A percentile compares a stretch with the other conserved stretches of the same genome.
These are phyloP conservation scores for Tethya wilhelma DNA, from an alignment of 37 sponge, comb jelly and placozoan species.

Conservation along the genomic window DNA sequence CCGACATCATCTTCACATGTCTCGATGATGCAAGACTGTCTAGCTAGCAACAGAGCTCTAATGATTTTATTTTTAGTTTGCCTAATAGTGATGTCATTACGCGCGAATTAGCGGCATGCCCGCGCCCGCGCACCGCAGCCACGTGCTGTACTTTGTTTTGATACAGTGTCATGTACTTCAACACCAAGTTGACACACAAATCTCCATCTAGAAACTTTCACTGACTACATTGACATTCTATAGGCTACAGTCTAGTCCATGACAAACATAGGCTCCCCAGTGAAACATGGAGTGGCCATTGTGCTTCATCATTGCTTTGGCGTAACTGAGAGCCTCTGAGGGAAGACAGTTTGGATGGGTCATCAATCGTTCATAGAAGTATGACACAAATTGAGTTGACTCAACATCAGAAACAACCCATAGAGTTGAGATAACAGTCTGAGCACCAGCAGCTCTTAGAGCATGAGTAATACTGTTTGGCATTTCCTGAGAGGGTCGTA, in stretches of 20 bases:
- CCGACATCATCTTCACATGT: too few relatives aligned
- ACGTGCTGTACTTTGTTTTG: too few relatives aligned
- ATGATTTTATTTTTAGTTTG: too few relatives aligned
- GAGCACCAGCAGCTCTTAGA: slow-evolving; percentile 13
- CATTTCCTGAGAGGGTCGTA: slow-evolving; percentile 11
- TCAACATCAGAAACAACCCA: slow-evolving; percentile 2
- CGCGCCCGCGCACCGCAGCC: too few relatives aligned
- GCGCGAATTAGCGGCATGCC: too few relatives aligned
- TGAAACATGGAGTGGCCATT: slow-evolving; percentile 21
- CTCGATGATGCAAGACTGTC: too few relatives aligned
- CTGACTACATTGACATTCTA: too few relatives aligned
- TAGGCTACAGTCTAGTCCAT: slow-evolving; percentile 16
- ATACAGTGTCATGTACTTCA: too few relatives aligned
- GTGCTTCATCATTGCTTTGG: slow-evolving; percentile 21
- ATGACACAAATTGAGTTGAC: neutral
- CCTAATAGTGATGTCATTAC: too few relatives aligned
- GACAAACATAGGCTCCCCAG: slow-evolving; percentile 24
- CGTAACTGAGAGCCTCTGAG: slow-evolving; percentile 14
- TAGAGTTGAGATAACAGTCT: slow-evolving; percentile 14
- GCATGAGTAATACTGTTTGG: slow-evolving; percentile 20
- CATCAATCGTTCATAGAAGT: slow-evolving; percentile 12
- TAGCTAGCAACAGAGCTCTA: too few relatives aligned
- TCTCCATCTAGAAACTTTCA: too few relatives aligned
- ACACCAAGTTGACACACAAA: too few relatives aligned
- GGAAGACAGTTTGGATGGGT: neutral